Percentiles rank a stretch among this genome's conserved stretches.
phyloP scores from a whole-genome alignment of 1,140 invertebrate species.

The Wiebesia pumilae region DNA sequence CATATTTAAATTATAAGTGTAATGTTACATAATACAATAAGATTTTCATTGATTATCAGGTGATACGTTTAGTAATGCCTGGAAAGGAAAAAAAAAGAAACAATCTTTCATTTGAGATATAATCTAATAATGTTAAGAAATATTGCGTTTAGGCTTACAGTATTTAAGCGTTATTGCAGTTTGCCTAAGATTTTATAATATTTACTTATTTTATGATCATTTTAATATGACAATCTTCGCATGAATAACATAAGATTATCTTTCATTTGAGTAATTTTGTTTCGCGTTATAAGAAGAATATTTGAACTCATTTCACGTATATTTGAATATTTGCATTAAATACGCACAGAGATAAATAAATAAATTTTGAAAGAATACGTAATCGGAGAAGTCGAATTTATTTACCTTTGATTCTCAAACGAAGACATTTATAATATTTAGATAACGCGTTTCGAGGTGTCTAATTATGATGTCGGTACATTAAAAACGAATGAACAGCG shows the following conservation, averaged over 20 bases:
- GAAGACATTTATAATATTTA: neutral
- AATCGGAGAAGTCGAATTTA: neutral
- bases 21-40: neutral
- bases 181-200: constrained; percentile 17
- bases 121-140: neutral
- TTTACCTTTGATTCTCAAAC: neutral
- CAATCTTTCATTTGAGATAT: neutral
- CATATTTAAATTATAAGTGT: neutral
- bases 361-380: neutral
- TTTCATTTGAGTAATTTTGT: neutral
- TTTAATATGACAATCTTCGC: neutral
- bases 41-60: neutral
- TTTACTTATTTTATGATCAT: constrained; percentile 16
- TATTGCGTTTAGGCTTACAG: neutral
- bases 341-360: neutral
- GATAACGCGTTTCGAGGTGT: neutral
- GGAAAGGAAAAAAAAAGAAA: neutral
- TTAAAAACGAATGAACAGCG: neutral
- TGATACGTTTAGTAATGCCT: neutral
- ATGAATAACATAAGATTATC: constrained; percentile 1
- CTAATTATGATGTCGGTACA: neutral
- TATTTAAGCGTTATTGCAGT: constrained; percentile 12
- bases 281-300: neutral
- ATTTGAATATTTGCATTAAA: constrained; percentile 10
- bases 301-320: neutral